Evolutionary conservation across 2,888 invertebrate genomes (phyloP).

Genomic region (Tenthredo scrophulariae): DNA sequence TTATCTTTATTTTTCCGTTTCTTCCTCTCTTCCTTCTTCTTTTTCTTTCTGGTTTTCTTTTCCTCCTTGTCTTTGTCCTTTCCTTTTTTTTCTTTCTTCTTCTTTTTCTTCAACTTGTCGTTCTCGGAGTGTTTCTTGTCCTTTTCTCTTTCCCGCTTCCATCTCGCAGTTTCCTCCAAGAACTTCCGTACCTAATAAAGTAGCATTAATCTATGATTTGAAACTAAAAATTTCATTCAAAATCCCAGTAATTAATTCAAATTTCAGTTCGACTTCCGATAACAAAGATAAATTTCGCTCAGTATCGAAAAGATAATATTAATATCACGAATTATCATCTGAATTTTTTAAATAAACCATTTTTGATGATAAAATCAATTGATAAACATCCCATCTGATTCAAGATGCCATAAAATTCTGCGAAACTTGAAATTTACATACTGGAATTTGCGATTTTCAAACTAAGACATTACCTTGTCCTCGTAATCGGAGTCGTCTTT

Average conservation of each 20-base stretch:
- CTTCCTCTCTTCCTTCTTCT: conserved; percentile 84
- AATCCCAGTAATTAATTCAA: conserved; percentile 38
- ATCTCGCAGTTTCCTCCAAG: conserved; percentile 90
- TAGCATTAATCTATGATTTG: conserved; percentile 49
- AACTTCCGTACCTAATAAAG: conserved; percentile 86
- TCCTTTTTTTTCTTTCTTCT: conserved; percentile 87
- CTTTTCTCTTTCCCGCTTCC: conserved; percentile 87
- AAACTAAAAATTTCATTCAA: neutral
- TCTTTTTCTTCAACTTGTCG: conserved; percentile 84
- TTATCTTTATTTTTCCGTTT: conserved; percentile 79
- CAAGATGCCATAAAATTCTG: neutral
- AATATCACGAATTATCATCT: neutral
- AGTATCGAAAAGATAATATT: neutral
- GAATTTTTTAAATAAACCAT: neutral
- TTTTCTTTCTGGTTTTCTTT: conserved; percentile 79
- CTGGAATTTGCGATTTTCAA: conserved; percentile 28
- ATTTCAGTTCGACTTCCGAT: neutral
- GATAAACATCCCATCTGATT: neutral
- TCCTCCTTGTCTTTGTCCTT: conserved; percentile 85
- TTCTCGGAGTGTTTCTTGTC: conserved; percentile 87
- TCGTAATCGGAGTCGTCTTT: conserved; percentile 93
- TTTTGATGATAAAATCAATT: neutral
- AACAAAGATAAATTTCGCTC: neutral
- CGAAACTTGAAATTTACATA: conserved; percentile 54
- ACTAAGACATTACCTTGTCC: conserved; percentile 80